Base-by-base conservation (phyloP, 2,888 invertebrate genomes). In the Scrobipalpa atriplicella region DNA sequence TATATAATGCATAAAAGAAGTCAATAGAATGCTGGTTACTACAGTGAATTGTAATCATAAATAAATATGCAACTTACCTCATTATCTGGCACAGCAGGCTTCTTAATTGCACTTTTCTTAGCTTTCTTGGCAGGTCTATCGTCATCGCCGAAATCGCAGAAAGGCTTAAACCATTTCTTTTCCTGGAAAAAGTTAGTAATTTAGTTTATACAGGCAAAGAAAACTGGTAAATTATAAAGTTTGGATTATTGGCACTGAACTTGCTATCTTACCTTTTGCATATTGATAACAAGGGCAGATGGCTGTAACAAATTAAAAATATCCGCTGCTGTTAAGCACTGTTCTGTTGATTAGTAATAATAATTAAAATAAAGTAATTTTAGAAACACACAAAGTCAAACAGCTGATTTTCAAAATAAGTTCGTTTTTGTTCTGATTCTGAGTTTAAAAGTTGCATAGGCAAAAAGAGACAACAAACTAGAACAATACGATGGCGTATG, bases 131-230 rank as follows among this genome's bases (percentile, higher is more conserved):
- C 78, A 29, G 79, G 69, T n/a, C 9, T 16, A 54, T 61, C 65
- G 39, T 86, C 86, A 67, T 86, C 87, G 21, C 56, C 56, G 72
- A 87, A 82, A 69, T 91, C 90, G 76, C 87, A 87, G 68, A 87
- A 74, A 2, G 92, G 88, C 65, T 85, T 87, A 66, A 91, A 87
- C 92, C 92, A 93, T 73, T 83, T 87, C 66, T 82, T 87, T 41
- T 77, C 80, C 89, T 90, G 65, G 61, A 54, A 65, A 69, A 62
- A 10, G 21, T 11, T 9, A 56, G 18, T 13, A 51, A 51, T 51
- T 29, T 29, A 29, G 29, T 29, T 3, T 29, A 29, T 3, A 29
- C 29, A 2, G 29, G 5, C 29, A 54, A n/a, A 47, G 47, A 18
- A 3, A 52, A 7, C 51, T 7, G 16, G 2, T 9, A 18, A 8